Conservation (phyloP, 2,797 vertebrate species). For the Peromyscus attwateri region DNA sequence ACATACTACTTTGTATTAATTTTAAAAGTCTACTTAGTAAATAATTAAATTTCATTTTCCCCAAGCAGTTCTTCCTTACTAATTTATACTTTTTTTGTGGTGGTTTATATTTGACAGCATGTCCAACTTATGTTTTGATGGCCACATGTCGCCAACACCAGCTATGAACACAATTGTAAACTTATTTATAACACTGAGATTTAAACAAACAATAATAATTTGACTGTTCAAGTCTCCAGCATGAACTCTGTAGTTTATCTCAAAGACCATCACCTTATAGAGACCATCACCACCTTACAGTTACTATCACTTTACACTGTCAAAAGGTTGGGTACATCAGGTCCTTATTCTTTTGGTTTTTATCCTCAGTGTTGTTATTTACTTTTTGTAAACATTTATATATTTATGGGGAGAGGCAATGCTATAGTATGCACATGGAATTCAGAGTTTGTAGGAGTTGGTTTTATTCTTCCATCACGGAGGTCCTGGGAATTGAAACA, state of each 20-base stretch:
- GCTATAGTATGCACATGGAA: not conserved
- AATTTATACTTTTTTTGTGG: not conserved
- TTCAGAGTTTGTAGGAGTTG: not conserved
- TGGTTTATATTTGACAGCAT: not conserved
- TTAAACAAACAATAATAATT: not conserved
- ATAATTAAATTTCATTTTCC: not conserved
- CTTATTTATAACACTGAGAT: not conserved
- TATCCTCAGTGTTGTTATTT: not conserved
- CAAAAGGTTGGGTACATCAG: not conserved
- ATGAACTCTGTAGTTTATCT: not conserved
- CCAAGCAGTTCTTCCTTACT: not conserved
- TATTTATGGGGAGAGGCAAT: not conserved
- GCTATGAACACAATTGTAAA: not conserved
- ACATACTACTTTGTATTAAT: conserved; percentile 21
- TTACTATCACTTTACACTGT: not conserved
- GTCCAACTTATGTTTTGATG: not conserved
- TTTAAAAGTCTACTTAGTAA: conserved; percentile 41
- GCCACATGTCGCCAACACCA: not conserved
- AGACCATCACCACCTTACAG: not conserved
- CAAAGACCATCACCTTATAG: not conserved
- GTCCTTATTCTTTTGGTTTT: not conserved
- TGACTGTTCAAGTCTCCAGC: not conserved
- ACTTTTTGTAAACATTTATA: not conserved
- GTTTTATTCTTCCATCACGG: not conserved
- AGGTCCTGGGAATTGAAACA: not conserved